Base-by-base conservation (phyloP, 2,797 vertebrate species). In the Euthynnus affinis region DNA sequence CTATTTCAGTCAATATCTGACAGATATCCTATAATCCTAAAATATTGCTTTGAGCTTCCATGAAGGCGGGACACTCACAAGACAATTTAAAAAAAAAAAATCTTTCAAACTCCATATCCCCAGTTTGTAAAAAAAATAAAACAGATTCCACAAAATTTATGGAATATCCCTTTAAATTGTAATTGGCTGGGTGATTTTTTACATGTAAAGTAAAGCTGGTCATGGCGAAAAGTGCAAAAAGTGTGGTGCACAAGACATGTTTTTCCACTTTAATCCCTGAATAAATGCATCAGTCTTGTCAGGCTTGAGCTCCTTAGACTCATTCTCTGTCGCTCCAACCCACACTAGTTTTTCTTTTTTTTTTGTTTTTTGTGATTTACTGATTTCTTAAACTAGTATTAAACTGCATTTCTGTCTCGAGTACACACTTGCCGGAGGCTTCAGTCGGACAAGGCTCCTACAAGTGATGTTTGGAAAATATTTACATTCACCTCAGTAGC, bases 401-500 rank as follows among this genome's bases (percentile, higher is more conserved):
- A 29, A 29, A 29, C 57, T 51, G 32, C 6, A 22, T 75, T 61
- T 42, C 40, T 56, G 5, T 55, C 71, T 65, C 29, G 34, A 53
- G 27, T 27, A 2, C 56, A 79, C 37, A 27, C 71, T 66, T 25
- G 68, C 77, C 60, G 0, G 34, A 80, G 62, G 75, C 66, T 59
- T 22, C 32, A 9, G 53, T 27, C 8, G 75, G 65, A 66, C 25
- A 44, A 49, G 46, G 83, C 76, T 81, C 72, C 73, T 49, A 53
- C 75, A 60, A 82, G 53, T 58, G 51, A 83, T 69, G 73, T 71
- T 63, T 13, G 42, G 32, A 69, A 61, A 82, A 76, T 51, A 76
- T 83, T 72, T 77, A 69, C 69, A 58, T 83, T 83, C 71, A 73
- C 71, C 81, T 75, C 78, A 12, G 61, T 32, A 22, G 81, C 66